phyloP scores from a whole-genome alignment of 2,113 vertebrate species.

The Ginglymostoma cirratum region DNA sequence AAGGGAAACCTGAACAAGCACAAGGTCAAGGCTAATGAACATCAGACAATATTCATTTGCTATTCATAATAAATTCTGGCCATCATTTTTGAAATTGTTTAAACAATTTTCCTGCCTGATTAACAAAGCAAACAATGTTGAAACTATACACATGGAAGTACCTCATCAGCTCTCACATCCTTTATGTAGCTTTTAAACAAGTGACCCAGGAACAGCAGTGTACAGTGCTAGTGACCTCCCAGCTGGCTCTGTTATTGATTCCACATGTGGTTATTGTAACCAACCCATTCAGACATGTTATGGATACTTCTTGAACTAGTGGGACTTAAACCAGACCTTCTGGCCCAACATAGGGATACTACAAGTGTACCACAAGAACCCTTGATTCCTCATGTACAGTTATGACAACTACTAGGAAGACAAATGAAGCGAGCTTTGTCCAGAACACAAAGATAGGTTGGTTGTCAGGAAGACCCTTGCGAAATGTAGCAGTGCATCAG shows the following conservation, averaged over 20 bases:
- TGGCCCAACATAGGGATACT: too few species aligned
- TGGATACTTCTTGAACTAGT: too few species aligned
- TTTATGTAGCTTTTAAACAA: background rate
- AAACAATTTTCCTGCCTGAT: background rate
- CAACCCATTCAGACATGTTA: too few species aligned
- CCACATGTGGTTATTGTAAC: background rate
- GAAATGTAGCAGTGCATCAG: conserved; percentile 72
- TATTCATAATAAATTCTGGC: background rate
- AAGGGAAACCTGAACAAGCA: too few species aligned
- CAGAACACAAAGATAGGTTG: conserved; percentile 55
- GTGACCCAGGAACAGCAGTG: background rate
- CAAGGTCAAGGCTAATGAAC: background rate
- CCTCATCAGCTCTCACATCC: background rate
- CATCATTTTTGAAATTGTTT: background rate
- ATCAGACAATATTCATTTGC: background rate
- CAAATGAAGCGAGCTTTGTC: background rate
- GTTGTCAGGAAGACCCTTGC: conserved; percentile 67
- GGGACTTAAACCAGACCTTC: too few species aligned
- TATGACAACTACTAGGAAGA: background rate
- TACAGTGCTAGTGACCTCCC: background rate
- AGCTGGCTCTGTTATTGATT: background rate
- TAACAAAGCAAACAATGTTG: conserved; percentile 8
- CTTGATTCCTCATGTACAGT: background rate
- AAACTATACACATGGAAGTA: background rate
- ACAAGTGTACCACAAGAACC: too few species aligned